Evolutionary conservation across 2,797 vertebrate genomes (phyloP).

Genomic region (Peromyscus melanophrys): DNA sequence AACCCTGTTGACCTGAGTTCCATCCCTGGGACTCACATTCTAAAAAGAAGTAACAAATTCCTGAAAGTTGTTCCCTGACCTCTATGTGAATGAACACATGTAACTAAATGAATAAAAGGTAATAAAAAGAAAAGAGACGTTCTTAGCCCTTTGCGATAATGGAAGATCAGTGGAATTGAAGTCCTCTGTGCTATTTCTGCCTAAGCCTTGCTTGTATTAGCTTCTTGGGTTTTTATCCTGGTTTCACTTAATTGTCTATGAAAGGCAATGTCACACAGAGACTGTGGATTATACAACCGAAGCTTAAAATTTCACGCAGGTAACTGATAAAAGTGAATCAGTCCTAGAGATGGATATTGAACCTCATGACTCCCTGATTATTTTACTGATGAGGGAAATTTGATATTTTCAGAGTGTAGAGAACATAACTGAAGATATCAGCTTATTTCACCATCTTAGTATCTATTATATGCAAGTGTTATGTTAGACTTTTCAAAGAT

Average conservation of each 20-base stretch:
- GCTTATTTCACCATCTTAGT: neutral
- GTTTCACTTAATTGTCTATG: constrained; percentile 17
- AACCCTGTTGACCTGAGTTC: neutral
- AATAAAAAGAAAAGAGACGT: neutral
- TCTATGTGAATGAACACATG: neutral
- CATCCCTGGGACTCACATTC: neutral
- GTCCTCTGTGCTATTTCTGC: neutral
- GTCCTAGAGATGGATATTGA: neutral
- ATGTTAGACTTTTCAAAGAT: neutral
- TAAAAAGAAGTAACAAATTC: neutral
- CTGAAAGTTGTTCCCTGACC: neutral
- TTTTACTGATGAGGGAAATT: constrained; percentile 30
- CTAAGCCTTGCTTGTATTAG: constrained; percentile 1
- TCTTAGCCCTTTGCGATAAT: neutral
- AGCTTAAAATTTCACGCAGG: constrained; percentile 28
- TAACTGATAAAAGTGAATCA: neutral
- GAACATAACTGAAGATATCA: neutral
- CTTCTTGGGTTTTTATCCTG: neutral
- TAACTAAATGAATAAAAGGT: neutral
- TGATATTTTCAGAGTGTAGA: constrained; percentile 42
- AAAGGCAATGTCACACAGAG: constrained; percentile 38
- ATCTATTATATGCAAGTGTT: neutral
- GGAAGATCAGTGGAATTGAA: neutral
- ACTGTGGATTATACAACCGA: neutral
- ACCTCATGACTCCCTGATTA: neutral